Evolutionary conservation across 2,113 vertebrate genomes (phyloP), one percentile per base, ranked within the genome.

Genomic region (Apodemus speciosus): DNA sequence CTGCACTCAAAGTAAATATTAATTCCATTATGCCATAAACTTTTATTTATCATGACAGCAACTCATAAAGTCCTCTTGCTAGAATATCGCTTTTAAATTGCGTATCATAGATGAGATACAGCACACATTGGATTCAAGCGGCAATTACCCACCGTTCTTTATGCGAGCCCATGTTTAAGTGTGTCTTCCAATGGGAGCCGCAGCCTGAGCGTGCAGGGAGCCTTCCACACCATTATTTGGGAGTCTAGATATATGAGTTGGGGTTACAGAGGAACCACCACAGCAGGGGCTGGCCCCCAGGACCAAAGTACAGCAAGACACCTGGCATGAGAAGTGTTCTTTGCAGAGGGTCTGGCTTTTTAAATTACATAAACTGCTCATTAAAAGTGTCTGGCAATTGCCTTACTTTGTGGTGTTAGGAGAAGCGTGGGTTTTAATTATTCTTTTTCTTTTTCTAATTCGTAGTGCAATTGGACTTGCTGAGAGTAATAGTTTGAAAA

Each of bases 11-110:
- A 98, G 98, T 98, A 98, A 98, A 98, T 98, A 98, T 98, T 98
- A 98, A 98, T 98, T 98, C 97, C 97, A 97, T 98, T 97, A 97
- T 95, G 95, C 97, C 96, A 95, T 97, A 98, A 98, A 97, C 97
- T 94, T 96, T 97, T 97, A 98, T 97, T 98, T 98, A 97, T 97
- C 96, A 90, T 92, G 97, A 97, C 97, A 97, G 97, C 95, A 94
- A 97, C 95, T 93, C 96, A 84, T 98, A 94, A 97, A 98, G 96
- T 97, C 97, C 88, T 96, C 97, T 97, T 96, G 96, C 96, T 97
- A 96, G 97, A 96, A 93, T 95, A 83, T 2, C 97, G 98, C 97
- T 93, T 83, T 95, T 90, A 97, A 97, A 97, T 97, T 97, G 96
- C 92, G 1, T 69, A 89, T 96, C 91, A 91, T 77, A 83, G 91